A percentile compares a stretch with the other conserved stretches of the same genome.
Conservation (phyloP, 2,888 invertebrate species). For the Mallateleia sp. region DNA sequence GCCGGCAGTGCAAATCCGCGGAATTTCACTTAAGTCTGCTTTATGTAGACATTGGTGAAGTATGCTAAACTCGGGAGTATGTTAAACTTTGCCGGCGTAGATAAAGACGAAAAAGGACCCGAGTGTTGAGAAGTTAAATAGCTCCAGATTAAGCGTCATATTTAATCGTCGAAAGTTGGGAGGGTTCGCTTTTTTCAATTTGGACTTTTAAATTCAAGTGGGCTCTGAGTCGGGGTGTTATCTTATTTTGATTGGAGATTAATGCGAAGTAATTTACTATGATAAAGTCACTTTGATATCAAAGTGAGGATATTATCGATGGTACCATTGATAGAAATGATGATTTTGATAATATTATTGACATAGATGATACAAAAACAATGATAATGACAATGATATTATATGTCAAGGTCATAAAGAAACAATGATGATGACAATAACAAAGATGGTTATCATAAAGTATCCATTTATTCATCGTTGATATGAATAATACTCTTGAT, state of each 20-base stretch:
- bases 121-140: conserved; percentile 59
- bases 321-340: too few species aligned
- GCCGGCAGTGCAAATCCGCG: conserved; percentile 54
- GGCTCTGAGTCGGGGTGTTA: neutral
- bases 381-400: too few species aligned
- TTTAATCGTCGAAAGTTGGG: conserved; percentile 48
- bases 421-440: too few species aligned
- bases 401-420: too few species aligned
- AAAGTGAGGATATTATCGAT: too few species aligned
- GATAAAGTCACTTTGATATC: too few species aligned
- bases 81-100: conserved; percentile 57
- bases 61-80: conserved; percentile 61
- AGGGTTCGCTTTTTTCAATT: neutral
- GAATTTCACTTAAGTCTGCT: conserved; percentile 63
- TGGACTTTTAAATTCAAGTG: conserved; percentile 4
- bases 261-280: neutral
- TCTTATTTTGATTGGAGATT: neutral
- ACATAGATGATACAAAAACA: too few species aligned
- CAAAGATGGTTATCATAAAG: too few species aligned
- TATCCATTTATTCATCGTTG: too few species aligned
- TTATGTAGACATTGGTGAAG: conserved; percentile 59
- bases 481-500: too few species aligned
- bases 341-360: too few species aligned
- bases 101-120: conserved; percentile 58
- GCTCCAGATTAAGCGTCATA: conserved; percentile 64